Conservation (phyloP, 2,113 vertebrate species). For the Catharus fuscescens region DNA sequence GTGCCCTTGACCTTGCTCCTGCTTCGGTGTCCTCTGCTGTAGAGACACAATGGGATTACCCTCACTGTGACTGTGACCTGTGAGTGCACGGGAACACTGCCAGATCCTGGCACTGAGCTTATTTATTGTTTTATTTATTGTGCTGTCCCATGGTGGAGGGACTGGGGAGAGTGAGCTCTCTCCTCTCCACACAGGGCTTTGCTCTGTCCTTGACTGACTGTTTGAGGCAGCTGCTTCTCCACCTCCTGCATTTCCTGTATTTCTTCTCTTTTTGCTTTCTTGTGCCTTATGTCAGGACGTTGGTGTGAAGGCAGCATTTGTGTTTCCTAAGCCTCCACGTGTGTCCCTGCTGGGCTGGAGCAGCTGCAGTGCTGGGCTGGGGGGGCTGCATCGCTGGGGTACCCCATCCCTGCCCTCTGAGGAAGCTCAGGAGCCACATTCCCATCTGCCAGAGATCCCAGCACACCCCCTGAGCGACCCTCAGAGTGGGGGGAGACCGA, state of each 20-base stretch:
- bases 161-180: not conserved
- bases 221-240: not conserved
- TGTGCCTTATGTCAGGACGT: not conserved
- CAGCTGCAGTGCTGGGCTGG: not conserved
- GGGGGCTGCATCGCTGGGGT: accelerated
- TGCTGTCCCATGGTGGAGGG: not conserved
- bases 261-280: not conserved
- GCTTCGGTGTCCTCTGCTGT: not conserved
- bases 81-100: accelerated
- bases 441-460: not conserved
- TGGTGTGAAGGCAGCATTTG: not conserved
- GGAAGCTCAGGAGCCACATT: accelerated
- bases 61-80: not conserved
- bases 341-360: not conserved
- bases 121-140: not conserved
- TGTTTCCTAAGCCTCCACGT: not conserved
- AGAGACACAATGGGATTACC: not conserved
- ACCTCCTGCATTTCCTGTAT: not conserved
- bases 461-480: not conserved
- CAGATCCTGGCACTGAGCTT: not conserved
- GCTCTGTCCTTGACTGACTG: not conserved
- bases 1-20: not conserved
- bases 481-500: accelerated
- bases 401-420: not conserved
- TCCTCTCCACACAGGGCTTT: not conserved